phyloP scores from a whole-genome alignment of 2,888 invertebrate genomes.

The Chymomyza caudatula region DNA sequence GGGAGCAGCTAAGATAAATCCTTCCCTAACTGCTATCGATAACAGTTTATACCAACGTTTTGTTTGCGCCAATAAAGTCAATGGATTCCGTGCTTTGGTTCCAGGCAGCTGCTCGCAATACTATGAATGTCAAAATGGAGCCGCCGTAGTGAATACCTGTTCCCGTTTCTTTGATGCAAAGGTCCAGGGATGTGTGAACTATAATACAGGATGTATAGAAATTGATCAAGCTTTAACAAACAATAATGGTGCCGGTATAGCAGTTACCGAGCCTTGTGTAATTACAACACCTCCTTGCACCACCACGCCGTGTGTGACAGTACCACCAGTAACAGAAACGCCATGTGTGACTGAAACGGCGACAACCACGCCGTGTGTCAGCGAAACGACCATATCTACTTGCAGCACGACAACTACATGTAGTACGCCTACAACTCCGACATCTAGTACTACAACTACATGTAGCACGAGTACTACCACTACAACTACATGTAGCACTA shows the following conservation, averaged over 20 bases:
- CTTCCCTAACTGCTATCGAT: constrained; percentile 42
- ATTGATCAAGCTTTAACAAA: constrained; percentile 22
- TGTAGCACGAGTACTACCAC: constrained; percentile 7
- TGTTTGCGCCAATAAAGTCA: constrained; percentile 60
- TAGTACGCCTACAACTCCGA: background rate
- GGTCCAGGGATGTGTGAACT: constrained; percentile 56
- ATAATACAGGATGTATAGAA: constrained; percentile 64
- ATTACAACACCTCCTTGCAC: constrained; percentile 14
- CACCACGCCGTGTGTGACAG: constrained; percentile 18
- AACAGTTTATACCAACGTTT: constrained; percentile 62
- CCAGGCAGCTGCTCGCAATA: constrained; percentile 74
- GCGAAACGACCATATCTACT: constrained; percentile 10
- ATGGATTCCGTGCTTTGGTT: constrained; percentile 69
- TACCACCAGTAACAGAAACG: background rate
- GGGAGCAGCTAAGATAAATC: constrained; percentile 50
- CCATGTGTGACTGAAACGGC: background rate
- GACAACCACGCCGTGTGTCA: background rate
- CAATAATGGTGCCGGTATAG: constrained; percentile 6
- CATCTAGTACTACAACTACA: background rate
- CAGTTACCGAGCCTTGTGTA: constrained; percentile 7
- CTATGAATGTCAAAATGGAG: constrained; percentile 66
- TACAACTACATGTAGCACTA: constrained; percentile 10
- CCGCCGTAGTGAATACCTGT: constrained; percentile 50
- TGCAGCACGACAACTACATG: constrained; percentile 1
- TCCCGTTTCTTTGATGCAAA: constrained; percentile 59